phyloP scores from a whole-genome alignment of 2,888 invertebrate genomes.

The Gandaritis pyraliata region DNA sequence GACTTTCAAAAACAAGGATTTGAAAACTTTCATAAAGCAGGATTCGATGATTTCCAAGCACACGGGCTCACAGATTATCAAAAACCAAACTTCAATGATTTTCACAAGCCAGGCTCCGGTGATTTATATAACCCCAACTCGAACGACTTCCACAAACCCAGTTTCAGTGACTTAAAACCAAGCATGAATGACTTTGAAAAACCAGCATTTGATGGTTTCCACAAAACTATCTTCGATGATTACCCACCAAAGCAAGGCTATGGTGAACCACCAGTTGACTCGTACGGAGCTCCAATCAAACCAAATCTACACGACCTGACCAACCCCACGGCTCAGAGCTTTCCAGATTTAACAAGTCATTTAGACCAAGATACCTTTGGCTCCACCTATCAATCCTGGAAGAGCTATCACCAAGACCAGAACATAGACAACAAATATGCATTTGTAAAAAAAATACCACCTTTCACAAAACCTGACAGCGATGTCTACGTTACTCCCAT shows the following conservation, averaged over 20 bases:
- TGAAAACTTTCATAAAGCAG: slow-evolving; percentile 19
- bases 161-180: slow-evolving; percentile 6
- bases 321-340: slow-evolving; percentile 46
- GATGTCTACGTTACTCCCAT: slow-evolving; percentile 44
- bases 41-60: slow-evolving; percentile 7
- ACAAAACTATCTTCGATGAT: slow-evolving; percentile 21
- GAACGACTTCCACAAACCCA: slow-evolving; percentile 16
- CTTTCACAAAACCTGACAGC: slow-evolving; percentile 45
- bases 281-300: slow-evolving; percentile 62
- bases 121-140: slow-evolving; percentile 13
- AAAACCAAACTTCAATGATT: slow-evolving; percentile 8
- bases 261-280: slow-evolving; percentile 64
- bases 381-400: slow-evolving; percentile 50
- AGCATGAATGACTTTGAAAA: slow-evolving; percentile 22
- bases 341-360: slow-evolving; percentile 39
- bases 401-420: slow-evolving; percentile 44
- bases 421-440: slow-evolving; percentile 51
- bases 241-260: slow-evolving; percentile 45
- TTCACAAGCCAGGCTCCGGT: slow-evolving; percentile 6
- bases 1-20: slow-evolving; percentile 15
- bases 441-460: slow-evolving; percentile 50
- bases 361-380: slow-evolving; percentile 44
- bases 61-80: slow-evolving; percentile 6
- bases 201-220: slow-evolving; percentile 40
- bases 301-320: slow-evolving; percentile 42